Base-by-base conservation (phyloP, 2,113 vertebrate species). In the Tetraodon nigroviridis region DNA sequence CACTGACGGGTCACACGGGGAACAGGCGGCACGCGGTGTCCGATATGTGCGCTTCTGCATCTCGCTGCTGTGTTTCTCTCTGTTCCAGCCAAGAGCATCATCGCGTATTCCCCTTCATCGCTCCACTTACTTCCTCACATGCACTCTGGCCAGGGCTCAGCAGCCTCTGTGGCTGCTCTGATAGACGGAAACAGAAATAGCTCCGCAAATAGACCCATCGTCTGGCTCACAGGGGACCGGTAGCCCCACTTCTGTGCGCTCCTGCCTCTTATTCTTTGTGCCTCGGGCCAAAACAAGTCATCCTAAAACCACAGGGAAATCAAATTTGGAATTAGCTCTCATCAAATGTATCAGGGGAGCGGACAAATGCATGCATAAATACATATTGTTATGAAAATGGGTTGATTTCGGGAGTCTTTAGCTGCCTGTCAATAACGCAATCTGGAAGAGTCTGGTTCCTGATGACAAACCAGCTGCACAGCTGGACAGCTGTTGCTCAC, bases 241-340 rank as follows among this genome's bases (percentile, higher is more conserved):
- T 63, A 87, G 89, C 83, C 84, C 87, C 85, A 89, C 79, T 91
- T 89, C 68, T 87, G 69, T 71, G 73, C 73, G 71, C 78, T 83
- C 75, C 71, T 68, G 73, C 81, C 82, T 87, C 81, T 75, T 77
- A 78, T 86, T 88, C 80, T 54, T 42, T 60, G 46, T 64, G 64
- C 86, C 81, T 79, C 40, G 8, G 86, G 88, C 86, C 83, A 89
- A 83, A 82, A 88, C 76, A 85, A 83, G 80, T 86, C 81, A 75
- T 71, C 49, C 14, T 49, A 59, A 73, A 84, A 87, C 89, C 85
- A 70, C 79, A 84, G 89, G 89, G 89, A 90, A 90, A 90, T 90
- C 87, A 89, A 85, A 84, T 82, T 84, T 69, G 70, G 76, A 83
- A 82, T 85, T 86, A 84, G 81, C 83, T 87, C 69, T 73, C 59